Percentiles rank a stretch among this genome's conserved stretches.
Conservation (phyloP, 53 echinoderm and acorn worm species). For the Echinarachnius parma region DNA sequence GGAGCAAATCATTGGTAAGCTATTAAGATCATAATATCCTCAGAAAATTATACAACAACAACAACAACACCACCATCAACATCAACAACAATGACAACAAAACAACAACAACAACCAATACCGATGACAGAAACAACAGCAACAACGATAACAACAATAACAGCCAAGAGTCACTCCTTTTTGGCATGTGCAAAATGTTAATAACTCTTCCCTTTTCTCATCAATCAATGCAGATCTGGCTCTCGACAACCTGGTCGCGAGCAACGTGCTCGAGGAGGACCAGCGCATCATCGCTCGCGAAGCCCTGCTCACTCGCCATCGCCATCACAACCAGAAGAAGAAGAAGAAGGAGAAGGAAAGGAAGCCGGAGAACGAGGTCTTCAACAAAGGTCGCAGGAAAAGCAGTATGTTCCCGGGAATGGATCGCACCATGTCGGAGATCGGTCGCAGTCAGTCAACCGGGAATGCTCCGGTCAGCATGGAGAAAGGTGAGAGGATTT, state of each 20-base stretch:
- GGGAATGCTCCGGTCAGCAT: slow-evolving; percentile 70
- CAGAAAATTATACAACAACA: too few species aligned
- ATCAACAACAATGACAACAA: too few species aligned
- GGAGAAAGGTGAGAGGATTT: slow-evolving; percentile 89
- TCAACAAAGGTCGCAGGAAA: slow-evolving; percentile 62
- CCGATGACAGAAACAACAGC: too few species aligned
- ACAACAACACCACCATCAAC: too few species aligned
- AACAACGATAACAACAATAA: too few species aligned
- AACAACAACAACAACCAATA: too few species aligned
- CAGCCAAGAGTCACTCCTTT: too few species aligned
- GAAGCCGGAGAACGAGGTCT: slow-evolving; percentile 53
- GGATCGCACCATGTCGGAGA: slow-evolving; percentile 54
- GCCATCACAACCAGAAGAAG: slow-evolving; percentile 72
- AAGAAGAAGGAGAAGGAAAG: slow-evolving; percentile 60
- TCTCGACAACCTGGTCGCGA: slow-evolving; percentile 70
- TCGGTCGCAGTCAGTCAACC: slow-evolving; percentile 67
- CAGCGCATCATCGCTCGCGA: slow-evolving; percentile 68
- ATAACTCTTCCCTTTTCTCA: too few species aligned
- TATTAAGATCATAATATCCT: too few species aligned
- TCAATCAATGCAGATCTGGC: slow-evolving; percentile 55
- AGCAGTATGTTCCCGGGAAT: slow-evolving; percentile 78
- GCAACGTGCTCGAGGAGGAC: slow-evolving; percentile 56
- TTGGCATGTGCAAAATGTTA: too few species aligned
- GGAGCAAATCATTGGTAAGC: slow-evolving; percentile 66
- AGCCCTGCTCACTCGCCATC: slow-evolving; percentile 69